Percentiles rank a stretch among this genome's conserved stretches.
These are phyloP conservation scores for Pantherophis guttatus DNA, from an alignment of 2,113 vertebrate genomes.

Conservation along the genomic window DNA sequence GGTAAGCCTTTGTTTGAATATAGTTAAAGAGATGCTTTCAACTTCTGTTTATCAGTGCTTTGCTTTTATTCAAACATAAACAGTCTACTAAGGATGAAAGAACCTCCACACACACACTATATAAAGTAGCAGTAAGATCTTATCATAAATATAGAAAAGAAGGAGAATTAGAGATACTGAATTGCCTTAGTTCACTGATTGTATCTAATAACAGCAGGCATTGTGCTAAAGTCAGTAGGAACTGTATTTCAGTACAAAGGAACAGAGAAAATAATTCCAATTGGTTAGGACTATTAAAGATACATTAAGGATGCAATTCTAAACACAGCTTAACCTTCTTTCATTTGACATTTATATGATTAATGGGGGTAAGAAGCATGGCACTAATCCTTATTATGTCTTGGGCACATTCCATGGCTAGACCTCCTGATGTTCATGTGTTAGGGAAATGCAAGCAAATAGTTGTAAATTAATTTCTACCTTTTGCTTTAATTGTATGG, in stretches of 20 bases:
- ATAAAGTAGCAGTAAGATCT: not conserved
- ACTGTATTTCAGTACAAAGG: not conserved
- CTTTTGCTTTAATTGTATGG: not conserved
- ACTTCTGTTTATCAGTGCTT: not conserved
- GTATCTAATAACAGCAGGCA: not conserved
- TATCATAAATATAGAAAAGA: slow-evolving; percentile 7
- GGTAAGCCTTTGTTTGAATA: not conserved
- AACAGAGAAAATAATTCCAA: not conserved
- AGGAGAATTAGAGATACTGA: not conserved
- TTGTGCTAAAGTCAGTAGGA: not conserved
- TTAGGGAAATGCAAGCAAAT: not conserved
- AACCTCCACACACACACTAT: not conserved
- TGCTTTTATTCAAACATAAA: slow-evolving; percentile 2
- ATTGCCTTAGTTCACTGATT: not conserved
- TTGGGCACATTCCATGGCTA: not conserved
- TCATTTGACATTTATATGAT: not conserved
- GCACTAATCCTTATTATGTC: not conserved
- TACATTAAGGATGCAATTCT: not conserved
- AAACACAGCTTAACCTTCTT: not conserved
- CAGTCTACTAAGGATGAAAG: not conserved
- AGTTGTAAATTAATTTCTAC: not conserved
- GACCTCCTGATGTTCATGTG: not conserved
- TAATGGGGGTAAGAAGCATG: not conserved
- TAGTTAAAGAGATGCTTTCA: not conserved
- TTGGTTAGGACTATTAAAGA: not conserved